A percentile compares a stretch with the other conserved stretches of the same genome.
Conservation (phyloP, 2,888 invertebrate genomes). For the Drosophila pseudotalamancana region DNA sequence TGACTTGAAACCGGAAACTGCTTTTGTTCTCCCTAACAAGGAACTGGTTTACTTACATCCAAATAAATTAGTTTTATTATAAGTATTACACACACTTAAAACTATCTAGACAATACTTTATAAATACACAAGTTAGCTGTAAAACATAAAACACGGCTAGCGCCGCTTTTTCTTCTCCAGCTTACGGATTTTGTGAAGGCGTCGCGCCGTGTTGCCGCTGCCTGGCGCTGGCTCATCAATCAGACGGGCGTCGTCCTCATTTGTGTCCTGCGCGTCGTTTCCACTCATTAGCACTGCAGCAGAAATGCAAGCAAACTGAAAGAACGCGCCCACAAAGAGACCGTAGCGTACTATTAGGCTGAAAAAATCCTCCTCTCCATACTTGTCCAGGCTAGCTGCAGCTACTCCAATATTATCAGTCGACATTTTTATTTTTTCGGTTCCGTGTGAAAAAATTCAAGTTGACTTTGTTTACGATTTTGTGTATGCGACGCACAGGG, state of each 20-base stretch:
- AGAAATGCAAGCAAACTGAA: slow-evolving; percentile 92
- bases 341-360: slow-evolving; percentile 91
- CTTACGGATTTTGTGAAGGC: slow-evolving; percentile 82
- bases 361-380: slow-evolving; percentile 87
- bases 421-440: slow-evolving; percentile 46
- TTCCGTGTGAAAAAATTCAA: background rate
- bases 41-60: slow-evolving; percentile 44
- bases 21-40: slow-evolving; percentile 25
- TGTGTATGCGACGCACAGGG: slow-evolving; percentile 34
- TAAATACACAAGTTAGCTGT: slow-evolving; percentile 12
- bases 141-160: slow-evolving; percentile 38
- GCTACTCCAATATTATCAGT: slow-evolving; percentile 45
- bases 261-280: slow-evolving; percentile 56
- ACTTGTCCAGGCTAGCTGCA: slow-evolving; percentile 73
- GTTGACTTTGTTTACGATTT: slow-evolving; percentile 29
- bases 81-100: slow-evolving; percentile 12
- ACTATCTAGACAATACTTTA: slow-evolving; percentile 19
- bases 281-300: slow-evolving; percentile 91
- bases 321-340: slow-evolving; percentile 93
- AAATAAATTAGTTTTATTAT: slow-evolving; percentile 51
- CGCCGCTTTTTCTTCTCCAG: slow-evolving; percentile 83
- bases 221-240: slow-evolving; percentile 22
- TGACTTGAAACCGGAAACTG: slow-evolving; percentile 6
- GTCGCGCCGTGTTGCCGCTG: slow-evolving; percentile 59
- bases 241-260: slow-evolving; percentile 35